Evolutionary conservation across 1,140 invertebrate genomes (phyloP), one percentile per base, ranked within the genome.

Genomic region (Sycobia sp.): DNA sequence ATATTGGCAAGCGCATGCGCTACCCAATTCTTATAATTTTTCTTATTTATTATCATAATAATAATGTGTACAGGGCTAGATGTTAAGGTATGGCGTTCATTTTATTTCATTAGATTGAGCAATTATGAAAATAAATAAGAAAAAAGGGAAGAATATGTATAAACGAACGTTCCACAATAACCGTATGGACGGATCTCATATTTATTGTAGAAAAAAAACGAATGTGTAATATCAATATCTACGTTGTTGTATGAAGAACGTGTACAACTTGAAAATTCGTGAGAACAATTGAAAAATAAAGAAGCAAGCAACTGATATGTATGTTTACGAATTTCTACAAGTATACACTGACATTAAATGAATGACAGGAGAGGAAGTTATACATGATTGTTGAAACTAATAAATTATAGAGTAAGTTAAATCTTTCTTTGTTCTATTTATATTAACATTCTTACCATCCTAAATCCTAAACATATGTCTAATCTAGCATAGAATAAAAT

Each of bases 31-130:
- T 8, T 73, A 75, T 74, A 65, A 65, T 75, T 75, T 36, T 79
- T 77, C 72, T 78, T 76, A 73, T 76, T 77, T 67, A 71, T 69
- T 72, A 73, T 70, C 13, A 4, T 70, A 73, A 65, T 63, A 74
- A 78, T 79, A 78, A 76, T 79, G 75, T 81, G 80, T 80, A 81
- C 79, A 81, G 78, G 79, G 79, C 79, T 81, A 81, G 77, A 53
- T 70, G 67, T 41, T 81, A 81, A 81, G 76, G 44, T 41, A 69
- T 54, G 54, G 71, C 61, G 50, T 72, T 74, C 72, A 49, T 55
- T 36, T 62, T 14, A 14, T 70, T 79, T 79, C 73, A 73, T 71
- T n/a, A n/a, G n/a, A n/a, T n/a, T n/a, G 36, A 73, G 71, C 74
- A 65, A 70, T 62, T 67, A 73, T 25, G 62, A 65, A 53, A 64